phyloP scores from a whole-genome alignment of 2,797 vertebrate species.

The Poeciliopsis infans region DNA sequence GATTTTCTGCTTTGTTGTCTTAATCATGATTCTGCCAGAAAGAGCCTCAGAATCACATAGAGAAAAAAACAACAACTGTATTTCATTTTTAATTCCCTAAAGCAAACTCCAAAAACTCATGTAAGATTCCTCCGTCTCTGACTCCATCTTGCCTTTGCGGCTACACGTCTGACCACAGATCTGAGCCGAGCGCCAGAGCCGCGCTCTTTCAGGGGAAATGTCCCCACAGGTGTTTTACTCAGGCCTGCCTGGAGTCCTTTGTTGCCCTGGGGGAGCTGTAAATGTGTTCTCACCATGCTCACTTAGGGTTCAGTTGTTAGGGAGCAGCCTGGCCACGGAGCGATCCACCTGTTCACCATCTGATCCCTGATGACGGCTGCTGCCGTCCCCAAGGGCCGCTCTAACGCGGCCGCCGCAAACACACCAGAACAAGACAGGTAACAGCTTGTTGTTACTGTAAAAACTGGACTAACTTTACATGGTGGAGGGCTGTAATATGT shows the following conservation, averaged over 20 bases:
- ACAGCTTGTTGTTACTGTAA: not conserved
- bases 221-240: slow-evolving; percentile 75
- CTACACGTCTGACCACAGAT: slow-evolving; percentile 53
- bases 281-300: slow-evolving; percentile 79
- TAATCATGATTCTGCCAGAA: not conserved
- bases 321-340: slow-evolving; percentile 61
- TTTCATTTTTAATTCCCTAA: not conserved
- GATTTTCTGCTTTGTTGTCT: not conserved
- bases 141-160: slow-evolving; percentile 32
- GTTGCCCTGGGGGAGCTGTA: slow-evolving; percentile 78
- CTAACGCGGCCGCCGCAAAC: slow-evolving; percentile 15
- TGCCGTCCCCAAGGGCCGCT: slow-evolving; percentile 43
- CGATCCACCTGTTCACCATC: slow-evolving; percentile 76
- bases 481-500: not conserved
- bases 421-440: slow-evolving; percentile 14
- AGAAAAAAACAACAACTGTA: not conserved
- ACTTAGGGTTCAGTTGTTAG: slow-evolving; percentile 59
- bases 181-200: slow-evolving; percentile 46
- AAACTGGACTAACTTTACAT: not conserved
- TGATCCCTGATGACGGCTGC: slow-evolving; percentile 51
- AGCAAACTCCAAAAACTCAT: not conserved
- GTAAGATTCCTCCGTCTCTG: not conserved
- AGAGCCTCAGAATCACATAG: not conserved
- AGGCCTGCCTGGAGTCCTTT: slow-evolving; percentile 54
- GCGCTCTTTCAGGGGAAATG: slow-evolving; percentile 78